Conservation (phyloP, 1,140 invertebrate genomes). For the Drosophila ercepeae region DNA sequence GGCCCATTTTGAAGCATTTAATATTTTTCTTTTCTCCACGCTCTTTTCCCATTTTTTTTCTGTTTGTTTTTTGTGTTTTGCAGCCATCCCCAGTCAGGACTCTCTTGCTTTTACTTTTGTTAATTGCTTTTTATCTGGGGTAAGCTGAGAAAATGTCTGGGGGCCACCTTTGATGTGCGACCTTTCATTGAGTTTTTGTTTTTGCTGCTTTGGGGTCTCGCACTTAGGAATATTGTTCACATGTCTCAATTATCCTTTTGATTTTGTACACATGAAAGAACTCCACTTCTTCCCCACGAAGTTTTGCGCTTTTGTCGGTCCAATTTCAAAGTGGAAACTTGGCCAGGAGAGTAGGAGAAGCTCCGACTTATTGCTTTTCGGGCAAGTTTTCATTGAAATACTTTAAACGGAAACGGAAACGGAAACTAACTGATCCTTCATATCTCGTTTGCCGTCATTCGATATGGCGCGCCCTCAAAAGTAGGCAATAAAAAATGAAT, state of each 20-base stretch:
- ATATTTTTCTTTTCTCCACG: slow-evolving; percentile 43
- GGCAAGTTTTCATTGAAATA: slow-evolving; percentile 35
- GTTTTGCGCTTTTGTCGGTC: slow-evolving; percentile 58
- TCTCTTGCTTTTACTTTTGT: slow-evolving; percentile 52
- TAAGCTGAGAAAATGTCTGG: slow-evolving; percentile 32
- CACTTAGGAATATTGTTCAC: slow-evolving; percentile 79
- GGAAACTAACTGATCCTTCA: neutral
- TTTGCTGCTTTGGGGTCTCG: slow-evolving; percentile 26
- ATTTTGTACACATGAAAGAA: slow-evolving; percentile 45
- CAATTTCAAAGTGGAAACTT: slow-evolving; percentile 67
- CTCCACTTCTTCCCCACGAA: slow-evolving; percentile 9
- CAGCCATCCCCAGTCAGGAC: slow-evolving; percentile 13
- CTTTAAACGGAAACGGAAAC: slow-evolving; percentile 10
- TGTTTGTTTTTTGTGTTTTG: neutral
- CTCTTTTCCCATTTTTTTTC: slow-evolving; percentile 5
- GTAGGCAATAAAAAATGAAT: slow-evolving; percentile 28
- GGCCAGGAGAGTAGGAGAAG: neutral
- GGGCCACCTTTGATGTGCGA: slow-evolving; percentile 70
- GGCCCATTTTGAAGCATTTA: slow-evolving; percentile 37
- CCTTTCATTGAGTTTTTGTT: slow-evolving; percentile 34
- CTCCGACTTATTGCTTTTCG: slow-evolving; percentile 15
- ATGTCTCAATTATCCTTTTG: slow-evolving; percentile 80
- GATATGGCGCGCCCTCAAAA: neutral
- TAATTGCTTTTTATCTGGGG: slow-evolving; percentile 72
- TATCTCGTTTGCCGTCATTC: neutral